phyloP scores from a whole-genome alignment of 2,888 invertebrate genomes.

The Coelopa pilipes region DNA sequence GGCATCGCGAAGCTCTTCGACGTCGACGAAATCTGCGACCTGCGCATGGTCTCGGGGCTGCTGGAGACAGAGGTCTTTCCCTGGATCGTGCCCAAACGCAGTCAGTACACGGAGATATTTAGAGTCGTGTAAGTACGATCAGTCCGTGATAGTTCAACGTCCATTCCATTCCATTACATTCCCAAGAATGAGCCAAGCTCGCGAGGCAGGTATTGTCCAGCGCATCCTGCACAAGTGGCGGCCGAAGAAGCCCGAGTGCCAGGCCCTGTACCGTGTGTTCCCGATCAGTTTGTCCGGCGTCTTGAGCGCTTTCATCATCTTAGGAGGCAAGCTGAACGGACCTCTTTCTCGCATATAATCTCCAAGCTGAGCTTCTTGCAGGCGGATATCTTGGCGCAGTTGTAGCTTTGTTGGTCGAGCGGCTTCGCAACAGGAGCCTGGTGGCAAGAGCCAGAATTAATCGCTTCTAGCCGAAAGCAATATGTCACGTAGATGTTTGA shows the following conservation, averaged over 20 bases:
- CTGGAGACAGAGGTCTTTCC: conserved; percentile 60
- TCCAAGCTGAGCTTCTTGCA: neutral
- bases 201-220: conserved; percentile 39
- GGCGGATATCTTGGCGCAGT: conserved; percentile 20
- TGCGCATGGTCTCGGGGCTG: conserved; percentile 60
- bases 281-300: conserved; percentile 40
- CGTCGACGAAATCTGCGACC: conserved; percentile 67
- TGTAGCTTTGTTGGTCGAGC: conserved; percentile 26
- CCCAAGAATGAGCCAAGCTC: conserved; percentile 36
- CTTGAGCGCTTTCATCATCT: conserved; percentile 40
- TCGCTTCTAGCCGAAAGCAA: neutral
- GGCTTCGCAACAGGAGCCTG: neutral
- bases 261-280: conserved; percentile 40
- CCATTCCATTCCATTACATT: neutral
- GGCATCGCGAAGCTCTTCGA: conserved; percentile 65
- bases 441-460: neutral
- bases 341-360: neutral
- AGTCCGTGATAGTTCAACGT: neutral
- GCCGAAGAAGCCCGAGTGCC: conserved; percentile 40
- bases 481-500: neutral
- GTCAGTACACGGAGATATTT: conserved; percentile 64
- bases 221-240: conserved; percentile 30
- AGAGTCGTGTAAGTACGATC: conserved; percentile 55
- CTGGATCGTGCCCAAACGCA: conserved; percentile 65
- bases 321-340: conserved; percentile 33